Conservation (phyloP, 2,888 invertebrate genomes). For the Cheilosia grossa region DNA sequence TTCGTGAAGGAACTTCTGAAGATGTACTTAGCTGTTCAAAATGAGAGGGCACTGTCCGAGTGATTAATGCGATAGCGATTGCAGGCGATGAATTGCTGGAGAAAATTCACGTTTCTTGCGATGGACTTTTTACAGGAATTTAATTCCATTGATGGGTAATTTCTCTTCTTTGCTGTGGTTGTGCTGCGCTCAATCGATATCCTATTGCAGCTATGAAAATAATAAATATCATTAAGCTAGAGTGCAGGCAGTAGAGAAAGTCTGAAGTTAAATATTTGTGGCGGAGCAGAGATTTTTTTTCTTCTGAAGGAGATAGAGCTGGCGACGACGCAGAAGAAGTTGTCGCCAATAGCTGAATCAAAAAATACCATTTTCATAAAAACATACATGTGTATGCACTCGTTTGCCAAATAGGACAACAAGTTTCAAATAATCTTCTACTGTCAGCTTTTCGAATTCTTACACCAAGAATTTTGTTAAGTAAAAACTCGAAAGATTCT, state of each 20-base stretch:
- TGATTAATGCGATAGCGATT: conserved; percentile 43
- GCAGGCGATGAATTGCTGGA: conserved; percentile 9
- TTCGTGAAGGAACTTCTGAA: conserved; percentile 38
- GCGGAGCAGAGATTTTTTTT: background rate
- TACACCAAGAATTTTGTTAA: too few species aligned
- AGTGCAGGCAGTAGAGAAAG: background rate
- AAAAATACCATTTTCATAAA: too few species aligned
- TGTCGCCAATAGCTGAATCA: too few species aligned
- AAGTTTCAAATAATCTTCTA: too few species aligned
- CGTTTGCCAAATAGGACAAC: too few species aligned
- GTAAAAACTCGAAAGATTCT: too few species aligned
- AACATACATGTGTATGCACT: too few species aligned
- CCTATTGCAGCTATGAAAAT: background rate
- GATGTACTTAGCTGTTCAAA: conserved; percentile 18
- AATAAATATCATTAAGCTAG: background rate
- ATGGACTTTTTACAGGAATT: background rate
- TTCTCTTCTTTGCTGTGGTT: background rate
- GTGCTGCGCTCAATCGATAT: background rate
- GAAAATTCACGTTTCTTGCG: conserved; percentile 9
- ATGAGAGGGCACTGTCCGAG: conserved; percentile 26
- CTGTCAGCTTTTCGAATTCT: too few species aligned
- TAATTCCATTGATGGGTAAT: conserved; percentile 10
- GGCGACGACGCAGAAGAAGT: too few species aligned
- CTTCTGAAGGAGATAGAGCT: too few species aligned
- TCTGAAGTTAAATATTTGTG: background rate